phyloP scores from a whole-genome alignment of 2,113 vertebrate genomes.

The Leucoraja erinaceus region DNA sequence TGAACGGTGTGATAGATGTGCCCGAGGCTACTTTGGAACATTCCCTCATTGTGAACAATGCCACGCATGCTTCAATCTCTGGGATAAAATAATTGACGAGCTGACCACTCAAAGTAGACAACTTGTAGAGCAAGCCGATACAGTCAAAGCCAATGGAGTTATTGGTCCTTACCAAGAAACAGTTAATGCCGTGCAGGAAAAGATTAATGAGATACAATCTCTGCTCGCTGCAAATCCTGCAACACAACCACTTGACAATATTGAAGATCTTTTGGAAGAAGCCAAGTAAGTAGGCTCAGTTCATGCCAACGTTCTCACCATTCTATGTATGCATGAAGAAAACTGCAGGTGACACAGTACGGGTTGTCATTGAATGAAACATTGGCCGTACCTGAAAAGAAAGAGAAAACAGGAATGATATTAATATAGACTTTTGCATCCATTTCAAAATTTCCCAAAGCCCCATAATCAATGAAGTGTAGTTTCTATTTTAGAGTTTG shows the following conservation, averaged over 20 bases:
- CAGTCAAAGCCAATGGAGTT: slow-evolving; percentile 75
- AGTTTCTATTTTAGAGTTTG: no score
- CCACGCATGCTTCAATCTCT: slow-evolving; percentile 87
- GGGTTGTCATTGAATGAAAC: not conserved
- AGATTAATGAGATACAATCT: slow-evolving; percentile 62
- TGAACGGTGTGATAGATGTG: slow-evolving; percentile 72
- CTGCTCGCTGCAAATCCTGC: slow-evolving; percentile 78
- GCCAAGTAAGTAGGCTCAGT: slow-evolving; percentile 66
- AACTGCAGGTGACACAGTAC: not conserved
- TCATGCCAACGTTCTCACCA: not conserved
- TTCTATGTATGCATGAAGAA: not conserved
- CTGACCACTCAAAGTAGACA: slow-evolving; percentile 80
- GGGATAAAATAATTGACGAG: slow-evolving; percentile 73
- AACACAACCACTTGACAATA: slow-evolving; percentile 75
- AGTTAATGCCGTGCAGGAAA: slow-evolving; percentile 68
- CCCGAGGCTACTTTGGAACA: slow-evolving; percentile 77
- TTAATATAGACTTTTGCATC: no score
- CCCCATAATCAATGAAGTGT: no score
- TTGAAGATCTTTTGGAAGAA: slow-evolving; percentile 80
- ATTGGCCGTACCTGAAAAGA: not conserved
- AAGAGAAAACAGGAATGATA: no score
- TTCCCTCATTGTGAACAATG: slow-evolving; percentile 82
- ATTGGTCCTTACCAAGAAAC: slow-evolving; percentile 76
- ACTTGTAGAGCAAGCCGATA: slow-evolving; percentile 76
- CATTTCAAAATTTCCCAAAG: no score